These are phyloP conservation scores for Mimumesa dahlbomi DNA, from an alignment of 2,888 invertebrate genomes.

Conservation along the genomic window DNA sequence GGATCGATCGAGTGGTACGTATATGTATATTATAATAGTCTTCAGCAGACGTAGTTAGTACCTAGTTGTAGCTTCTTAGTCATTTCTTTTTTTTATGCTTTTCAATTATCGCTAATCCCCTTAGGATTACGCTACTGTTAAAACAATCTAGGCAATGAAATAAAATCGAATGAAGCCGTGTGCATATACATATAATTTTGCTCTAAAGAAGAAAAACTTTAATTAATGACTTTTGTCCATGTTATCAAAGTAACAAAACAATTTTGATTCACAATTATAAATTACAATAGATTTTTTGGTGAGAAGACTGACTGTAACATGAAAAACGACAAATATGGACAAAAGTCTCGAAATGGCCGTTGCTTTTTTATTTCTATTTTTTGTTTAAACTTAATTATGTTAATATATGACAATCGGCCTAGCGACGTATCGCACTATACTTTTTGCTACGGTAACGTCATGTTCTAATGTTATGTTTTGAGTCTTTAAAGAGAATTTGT, in stretches of 20 bases:
- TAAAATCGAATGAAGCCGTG: no score
- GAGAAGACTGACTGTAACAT: no score
- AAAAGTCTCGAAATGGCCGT: neutral
- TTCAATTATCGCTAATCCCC: constrained; percentile 33
- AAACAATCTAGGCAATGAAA: no score
- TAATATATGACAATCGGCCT: constrained; percentile 36
- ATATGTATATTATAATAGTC: constrained; percentile 69
- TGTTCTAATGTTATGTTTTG: constrained; percentile 22
- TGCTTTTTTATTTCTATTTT: constrained; percentile 12
- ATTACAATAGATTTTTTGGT: no score
- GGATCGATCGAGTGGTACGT: constrained; percentile 80
- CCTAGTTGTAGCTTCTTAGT: constrained; percentile 72
- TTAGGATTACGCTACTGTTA: constrained; percentile 35
- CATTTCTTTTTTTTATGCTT: constrained; percentile 69
- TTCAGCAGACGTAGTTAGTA: constrained; percentile 61
- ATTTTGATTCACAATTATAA: no score
- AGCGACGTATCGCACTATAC: constrained; percentile 46
- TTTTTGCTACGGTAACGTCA: constrained; percentile 32
- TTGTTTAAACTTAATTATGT: constrained; percentile 9
- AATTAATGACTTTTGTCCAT: constrained; percentile 15
- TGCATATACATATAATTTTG: no score
- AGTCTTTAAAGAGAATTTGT: constrained; percentile 55
- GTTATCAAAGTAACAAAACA: neutral
- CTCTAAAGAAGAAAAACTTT: neutral
- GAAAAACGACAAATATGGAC: constrained; percentile 10